Percentiles rank a stretch among this genome's conserved stretches.
Conservation (phyloP, 2,888 invertebrate genomes). For the Melieria picta region DNA sequence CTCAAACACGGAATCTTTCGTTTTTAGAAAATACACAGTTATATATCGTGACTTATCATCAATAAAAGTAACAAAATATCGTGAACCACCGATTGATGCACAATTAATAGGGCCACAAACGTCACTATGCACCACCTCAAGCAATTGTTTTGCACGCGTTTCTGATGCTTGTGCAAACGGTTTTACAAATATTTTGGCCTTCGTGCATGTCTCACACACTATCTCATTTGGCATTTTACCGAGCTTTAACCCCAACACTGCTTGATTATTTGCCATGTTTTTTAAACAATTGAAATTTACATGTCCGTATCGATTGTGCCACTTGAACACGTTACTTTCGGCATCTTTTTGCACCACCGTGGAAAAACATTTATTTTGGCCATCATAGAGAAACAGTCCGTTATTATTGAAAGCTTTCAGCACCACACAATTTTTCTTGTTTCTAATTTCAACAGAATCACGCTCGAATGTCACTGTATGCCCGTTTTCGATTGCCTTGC, state of each 20-base stretch:
- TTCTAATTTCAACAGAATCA: too few relatives aligned
- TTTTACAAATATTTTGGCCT: slow-evolving; percentile 18
- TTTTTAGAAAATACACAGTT: slow-evolving; percentile 25
- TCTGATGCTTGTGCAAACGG: slow-evolving; percentile 1
- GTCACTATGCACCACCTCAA: slow-evolving; percentile 7
- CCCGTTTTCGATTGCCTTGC: too few relatives aligned
- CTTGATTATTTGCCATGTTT: neutral
- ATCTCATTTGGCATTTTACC: neutral
- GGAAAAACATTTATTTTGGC: too few relatives aligned
- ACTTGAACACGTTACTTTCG: neutral
- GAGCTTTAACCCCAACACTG: neutral
- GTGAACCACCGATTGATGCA: slow-evolving; percentile 10
- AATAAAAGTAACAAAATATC: slow-evolving; percentile 14
- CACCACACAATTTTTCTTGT: too few relatives aligned
- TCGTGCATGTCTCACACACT: neutral
- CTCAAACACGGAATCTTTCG: slow-evolving; percentile 15
- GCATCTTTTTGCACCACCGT: too few relatives aligned
- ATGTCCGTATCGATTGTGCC: slow-evolving; percentile 11
- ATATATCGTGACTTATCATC: slow-evolving; percentile 10
- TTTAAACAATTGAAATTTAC: slow-evolving; percentile 4
- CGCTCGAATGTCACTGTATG: too few relatives aligned
- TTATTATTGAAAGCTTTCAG: too few relatives aligned
- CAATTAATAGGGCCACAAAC: slow-evolving; percentile 4
- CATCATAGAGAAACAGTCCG: too few relatives aligned
- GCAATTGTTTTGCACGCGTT: neutral